phyloP scores from a whole-genome alignment of 1,140 invertebrate species.

The Chironomus tepperi region DNA sequence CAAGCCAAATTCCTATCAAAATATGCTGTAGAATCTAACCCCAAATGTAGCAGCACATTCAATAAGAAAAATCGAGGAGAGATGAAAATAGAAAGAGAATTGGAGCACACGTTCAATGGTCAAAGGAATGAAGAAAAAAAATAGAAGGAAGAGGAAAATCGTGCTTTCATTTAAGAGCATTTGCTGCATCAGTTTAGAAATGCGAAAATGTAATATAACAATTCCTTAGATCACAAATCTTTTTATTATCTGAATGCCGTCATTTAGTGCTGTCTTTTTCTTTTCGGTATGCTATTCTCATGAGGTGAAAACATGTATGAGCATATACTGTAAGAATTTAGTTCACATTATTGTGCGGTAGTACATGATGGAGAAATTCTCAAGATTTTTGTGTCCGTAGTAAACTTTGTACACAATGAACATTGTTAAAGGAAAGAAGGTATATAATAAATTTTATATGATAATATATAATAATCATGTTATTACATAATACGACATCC shows the following conservation, averaged over 20 bases:
- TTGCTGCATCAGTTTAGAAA: background rate
- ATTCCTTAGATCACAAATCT: conserved; percentile 13
- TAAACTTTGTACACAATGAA: background rate
- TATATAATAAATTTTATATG: no score
- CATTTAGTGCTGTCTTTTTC: no score
- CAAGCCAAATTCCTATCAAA: no score
- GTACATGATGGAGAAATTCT: no score
- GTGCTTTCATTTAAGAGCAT: conserved; percentile 21
- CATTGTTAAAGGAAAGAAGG: background rate
- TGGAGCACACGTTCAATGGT: background rate
- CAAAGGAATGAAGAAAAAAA: background rate
- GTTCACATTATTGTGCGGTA: no score
- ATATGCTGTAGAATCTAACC: no score
- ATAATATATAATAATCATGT: no score
- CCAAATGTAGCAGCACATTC: background rate
- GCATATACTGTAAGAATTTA: no score
- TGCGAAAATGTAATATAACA: background rate
- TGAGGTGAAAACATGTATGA: no score
- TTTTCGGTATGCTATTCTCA: no score
- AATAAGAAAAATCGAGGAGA: background rate
- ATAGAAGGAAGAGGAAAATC: background rate
- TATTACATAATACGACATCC: no score
- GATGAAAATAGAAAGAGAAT: background rate
- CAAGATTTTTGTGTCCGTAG: background rate
- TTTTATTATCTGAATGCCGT: background rate